Evolutionary conservation across 1,140 invertebrate genomes (phyloP).

Genomic region (Aphelenchoides besseyi): DNA sequence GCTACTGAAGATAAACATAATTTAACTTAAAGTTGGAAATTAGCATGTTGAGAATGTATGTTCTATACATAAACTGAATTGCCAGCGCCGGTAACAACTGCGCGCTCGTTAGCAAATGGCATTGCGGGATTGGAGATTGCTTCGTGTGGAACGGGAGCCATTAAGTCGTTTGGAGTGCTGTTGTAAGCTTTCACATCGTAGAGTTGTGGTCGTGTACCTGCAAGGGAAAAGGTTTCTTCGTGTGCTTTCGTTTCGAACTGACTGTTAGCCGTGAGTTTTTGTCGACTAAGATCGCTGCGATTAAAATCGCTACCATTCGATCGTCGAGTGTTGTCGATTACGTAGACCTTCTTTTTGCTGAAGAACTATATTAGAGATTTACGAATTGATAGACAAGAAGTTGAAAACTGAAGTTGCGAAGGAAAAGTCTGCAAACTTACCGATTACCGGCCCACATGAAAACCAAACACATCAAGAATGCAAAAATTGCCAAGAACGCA

Average conservation of each 20-base stretch:
- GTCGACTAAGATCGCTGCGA: background rate
- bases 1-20: background rate
- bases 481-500: background rate
- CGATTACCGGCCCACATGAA: constrained; percentile 3
- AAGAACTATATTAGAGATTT: background rate
- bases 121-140: background rate
- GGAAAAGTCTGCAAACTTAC: background rate
- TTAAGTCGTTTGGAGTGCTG: background rate
- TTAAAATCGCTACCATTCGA: background rate
- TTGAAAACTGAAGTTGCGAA: too few relatives aligned
- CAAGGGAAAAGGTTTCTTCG: background rate
- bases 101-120: background rate
- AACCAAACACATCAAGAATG: background rate
- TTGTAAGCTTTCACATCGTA: background rate
- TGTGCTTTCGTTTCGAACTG: background rate
- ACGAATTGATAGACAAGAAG: background rate
- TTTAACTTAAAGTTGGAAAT: too few relatives aligned
- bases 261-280: background rate
- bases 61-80: background rate
- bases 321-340: background rate
- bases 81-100: background rate
- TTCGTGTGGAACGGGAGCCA: background rate
- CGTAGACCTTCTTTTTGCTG: constrained; percentile 1
- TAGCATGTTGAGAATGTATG: background rate
- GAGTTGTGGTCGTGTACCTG: background rate